A percentile compares a stretch with the other conserved stretches of the same genome.
phyloP scores from a whole-genome alignment of 2,113 vertebrate species.

The Crotalus horridus region DNA sequence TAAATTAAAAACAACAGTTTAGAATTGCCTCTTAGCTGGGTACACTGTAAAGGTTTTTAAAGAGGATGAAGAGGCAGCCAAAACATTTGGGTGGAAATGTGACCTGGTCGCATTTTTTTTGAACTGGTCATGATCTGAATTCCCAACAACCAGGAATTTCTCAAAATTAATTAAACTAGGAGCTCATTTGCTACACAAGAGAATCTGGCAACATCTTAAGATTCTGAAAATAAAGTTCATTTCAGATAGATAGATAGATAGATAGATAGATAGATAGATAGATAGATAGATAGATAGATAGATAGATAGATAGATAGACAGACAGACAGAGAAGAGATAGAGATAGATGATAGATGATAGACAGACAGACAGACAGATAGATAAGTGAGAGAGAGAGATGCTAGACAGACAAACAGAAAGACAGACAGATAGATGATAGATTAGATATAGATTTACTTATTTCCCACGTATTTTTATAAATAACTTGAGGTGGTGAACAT shows the following conservation, averaged over 20 bases:
- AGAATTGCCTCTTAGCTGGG: background rate
- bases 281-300: background rate
- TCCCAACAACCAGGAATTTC: background rate
- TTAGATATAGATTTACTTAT: background rate
- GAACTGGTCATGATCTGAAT: background rate
- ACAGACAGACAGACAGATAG: too few relatives aligned
- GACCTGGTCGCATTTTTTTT: background rate
- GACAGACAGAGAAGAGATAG: too few relatives aligned
- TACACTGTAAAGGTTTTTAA: background rate
- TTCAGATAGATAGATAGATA: background rate
- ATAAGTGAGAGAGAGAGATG: too few relatives aligned
- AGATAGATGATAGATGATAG: too few relatives aligned
- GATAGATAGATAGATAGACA: background rate
- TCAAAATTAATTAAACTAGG: background rate
- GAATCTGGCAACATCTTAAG: background rate
- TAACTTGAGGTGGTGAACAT: background rate
- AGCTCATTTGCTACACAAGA: background rate
- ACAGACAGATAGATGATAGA: too few relatives aligned
- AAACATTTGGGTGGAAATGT: background rate
- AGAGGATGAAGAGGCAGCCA: background rate
- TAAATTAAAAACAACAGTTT: background rate
- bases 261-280: background rate
- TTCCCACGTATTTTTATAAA: background rate
- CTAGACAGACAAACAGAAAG: too few relatives aligned
- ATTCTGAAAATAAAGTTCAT: background rate